Base-by-base conservation (phyloP, 2,888 invertebrate species). In the Lobophora halterata region DNA sequence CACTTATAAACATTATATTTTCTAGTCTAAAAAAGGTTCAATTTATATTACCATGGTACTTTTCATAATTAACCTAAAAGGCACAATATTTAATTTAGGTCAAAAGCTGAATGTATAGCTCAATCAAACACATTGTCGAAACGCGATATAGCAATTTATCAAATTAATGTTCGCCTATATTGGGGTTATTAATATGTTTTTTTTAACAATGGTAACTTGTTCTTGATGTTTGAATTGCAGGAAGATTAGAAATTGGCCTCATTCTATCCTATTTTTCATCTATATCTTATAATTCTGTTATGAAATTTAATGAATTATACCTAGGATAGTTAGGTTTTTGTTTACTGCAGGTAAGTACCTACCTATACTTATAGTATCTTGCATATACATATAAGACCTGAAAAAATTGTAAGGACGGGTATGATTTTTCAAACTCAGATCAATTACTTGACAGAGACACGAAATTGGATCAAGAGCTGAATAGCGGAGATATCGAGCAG, bases 141-240 rank as follows among this genome's bases (percentile, higher is more conserved):
- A 49, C 46, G 47, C 42, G 38, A 40, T 46, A 46, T 19, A 26
- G 14, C 31, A 31, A 43, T 52, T 38, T 31, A 52, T 49, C 45
- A 38, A 27, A 23, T 31, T 36, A 38, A 43, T 43, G 43, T 32
- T 33, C 17, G 11, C 19, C 3, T 34, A 37, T n/a, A n/a, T 26
- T 37, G 13, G 25, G 20, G 29, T 30, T 43, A 43, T 37, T 33
- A 43, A 43, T 37, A 43, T 37, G 32, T 25, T 32, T 33, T 34
- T 43, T 37, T 32, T 37, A 33, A 37, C 28, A 37, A 25, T 13
- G 17, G 31, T 20, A 11, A 23, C 8, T 30, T 34, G 35, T 38
- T 29, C 32, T n/a, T n/a, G n/a, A n/a, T n/a, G n/a, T n/a, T n/a
- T n/a, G n/a, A n/a, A n/a, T n/a, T n/a, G n/a, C n/a, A n/a, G n/a